Evolutionary conservation across 2,113 vertebrate genomes (phyloP), one percentile per base, ranked within the genome.

Genomic region (Platichthys stellatus): DNA sequence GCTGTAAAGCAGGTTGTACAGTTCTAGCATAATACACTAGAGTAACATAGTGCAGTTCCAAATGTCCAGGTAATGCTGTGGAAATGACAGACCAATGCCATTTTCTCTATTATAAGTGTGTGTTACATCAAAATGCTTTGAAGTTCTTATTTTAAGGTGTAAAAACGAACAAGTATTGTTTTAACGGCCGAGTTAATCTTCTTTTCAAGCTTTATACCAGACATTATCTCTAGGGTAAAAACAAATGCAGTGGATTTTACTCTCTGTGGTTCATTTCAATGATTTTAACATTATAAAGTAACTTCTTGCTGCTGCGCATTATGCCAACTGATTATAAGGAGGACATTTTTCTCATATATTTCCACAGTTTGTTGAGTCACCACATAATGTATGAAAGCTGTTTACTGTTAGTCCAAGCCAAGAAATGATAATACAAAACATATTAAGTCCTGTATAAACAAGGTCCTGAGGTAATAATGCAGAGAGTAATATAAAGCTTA

Each of bases 401-500:
- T 24, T 15, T 62, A 9, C 40, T 24, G 21, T 60, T 60, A 59
- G 43, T 51, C 14, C 3, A 18, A 60, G 26, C 72, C 26, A 18
- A 38, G 14, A 67, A 59, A 65, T 72, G 57, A 83, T 61, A 31
- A 31, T 31, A 31, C 60, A 63, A 57, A 65, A 17, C 15, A 40
- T 51, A 60, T 67, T 63, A 56, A 67, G 38, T 49, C 60, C 45
- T 26, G 59, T 40, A 28, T 28, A 59, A 68, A 82, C 31, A 75
- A 63, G 38, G 31, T 54, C 26, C 59, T 51, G 47, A 61, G 67
- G 64, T 85, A 62, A 76, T 81, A 76, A 56, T 68, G 45, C 31
- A 15, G 3, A 13, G 24, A 12, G 51, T 72, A 24, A 63, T 74
- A 69, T 80, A 45, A 80, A n/a, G 51, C 51, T 54, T 54, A 10